Base-by-base conservation (phyloP, 2,888 invertebrate species). In the Ephialtes manifestator region DNA sequence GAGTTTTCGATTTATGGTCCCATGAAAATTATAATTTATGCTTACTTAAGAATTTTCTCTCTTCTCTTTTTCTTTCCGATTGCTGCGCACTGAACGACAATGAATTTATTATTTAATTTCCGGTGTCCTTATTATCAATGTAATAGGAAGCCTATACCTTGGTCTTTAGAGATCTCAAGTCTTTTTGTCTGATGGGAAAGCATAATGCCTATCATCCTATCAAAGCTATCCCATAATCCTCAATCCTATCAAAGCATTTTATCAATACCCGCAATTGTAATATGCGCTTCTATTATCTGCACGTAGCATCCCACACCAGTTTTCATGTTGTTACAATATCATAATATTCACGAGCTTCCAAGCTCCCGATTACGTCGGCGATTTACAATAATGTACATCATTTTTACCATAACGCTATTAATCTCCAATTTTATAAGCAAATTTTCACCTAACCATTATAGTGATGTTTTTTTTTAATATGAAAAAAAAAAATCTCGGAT, bases 201-300 rank as follows among this genome's bases (percentile, higher is more conserved):
- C 51, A 18, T 51, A 51, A 51, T 51, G 51, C 35, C 4, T 39
- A 39, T 39, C 8, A 39, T 39, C 51, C 51, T n/a, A n/a, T 51
- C 18, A n/a, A n/a, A 51, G 51, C 51, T 51, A 4, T 18, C 18
- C 51, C 18, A 51, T 18, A 51, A 51, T 51, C 51, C 51, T 15
- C 51, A 51, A 51, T 51, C 51, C 51, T 51, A 51, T 51, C 51
- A 51, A n/a, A 51, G 51, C 51, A 51, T 51, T 51, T 51, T 18
- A 3, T 13, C 51, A 18, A 51, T 51, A 51, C 18, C n/a, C 51
- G 51, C 18, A 18, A 51, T 51, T 51, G 51, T 51, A 51, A 51
- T 51, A 53, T 7, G 18, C 53, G 18, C 53, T 20, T 53, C 20
- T 10, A 53, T 53, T 53, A 53, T 53, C 20, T 1, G 18, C 53